These are phyloP conservation scores for Danio rerio DNA, from an alignment of 2,113 vertebrate genomes.

Conservation along the genomic window GRCz12tu NC_133195.1:37402501-37403000, in stretches of 20 bases:
- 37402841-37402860: not conserved
- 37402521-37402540: not conserved
- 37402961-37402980: not conserved
- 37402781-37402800: slow-evolving; percentile 3
- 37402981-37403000: not conserved
- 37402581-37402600: no score
- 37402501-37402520: not conserved
- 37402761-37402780: not conserved
- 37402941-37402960: not conserved
- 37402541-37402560: no score
- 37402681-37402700: no score
- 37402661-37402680: no score
- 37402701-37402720: no score
- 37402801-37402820: slow-evolving; percentile 1
- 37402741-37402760: not conserved
- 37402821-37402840: not conserved
- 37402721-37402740: not conserved
- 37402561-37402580: no score
- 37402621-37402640: no score
- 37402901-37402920: slow-evolving; percentile 91
- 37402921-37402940: not conserved
- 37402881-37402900: slow-evolving; percentile 87
- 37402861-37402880: not conserved
- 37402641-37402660: no score
- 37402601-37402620: no score